A percentile compares a stretch with the other conserved stretches of the same genome.
These are phyloP conservation scores for Myotis lucifugus DNA, from an alignment of 2,113 vertebrate species.

Conservation along the genomic window DNA sequence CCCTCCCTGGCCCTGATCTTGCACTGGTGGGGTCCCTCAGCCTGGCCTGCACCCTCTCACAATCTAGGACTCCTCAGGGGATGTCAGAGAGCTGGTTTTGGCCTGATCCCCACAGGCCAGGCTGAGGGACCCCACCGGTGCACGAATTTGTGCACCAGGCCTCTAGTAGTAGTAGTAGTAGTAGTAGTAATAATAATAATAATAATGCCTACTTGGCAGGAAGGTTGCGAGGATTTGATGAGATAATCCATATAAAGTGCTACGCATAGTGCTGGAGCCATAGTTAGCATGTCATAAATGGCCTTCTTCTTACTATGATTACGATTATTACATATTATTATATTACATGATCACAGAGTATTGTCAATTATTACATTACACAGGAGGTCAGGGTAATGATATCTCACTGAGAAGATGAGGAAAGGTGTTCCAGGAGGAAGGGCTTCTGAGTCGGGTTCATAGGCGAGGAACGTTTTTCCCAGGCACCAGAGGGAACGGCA, in stretches of 20 bases:
- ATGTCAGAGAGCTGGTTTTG: too few species aligned
- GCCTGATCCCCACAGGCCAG: too few species aligned
- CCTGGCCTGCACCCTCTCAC: too few species aligned
- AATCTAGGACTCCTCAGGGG: too few species aligned
- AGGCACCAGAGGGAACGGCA: too few species aligned
- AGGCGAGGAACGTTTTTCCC: not conserved
- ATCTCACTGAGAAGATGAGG: not conserved
- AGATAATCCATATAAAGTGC: not conserved
- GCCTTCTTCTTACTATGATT: not conserved
- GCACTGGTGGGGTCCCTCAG: too few species aligned
- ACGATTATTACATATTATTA: not conserved
- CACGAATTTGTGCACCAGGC: too few species aligned
- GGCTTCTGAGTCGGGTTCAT: not conserved
- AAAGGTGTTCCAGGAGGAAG: not conserved
- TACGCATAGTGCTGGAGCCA: not conserved
- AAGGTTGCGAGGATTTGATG: not conserved
- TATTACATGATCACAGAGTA: not conserved
- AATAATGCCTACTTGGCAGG: not conserved
- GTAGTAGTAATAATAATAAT: too few species aligned
- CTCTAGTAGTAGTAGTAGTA: too few species aligned
- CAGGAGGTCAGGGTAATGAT: not conserved
- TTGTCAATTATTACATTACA: not conserved
- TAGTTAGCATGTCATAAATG: not conserved
- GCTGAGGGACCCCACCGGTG: too few species aligned
- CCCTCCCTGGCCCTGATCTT: too few species aligned